A percentile compares a stretch with the other conserved stretches of the same genome.
Conservation (phyloP, 2,888 invertebrate genomes). For the Loripinus fragilis region DNA sequence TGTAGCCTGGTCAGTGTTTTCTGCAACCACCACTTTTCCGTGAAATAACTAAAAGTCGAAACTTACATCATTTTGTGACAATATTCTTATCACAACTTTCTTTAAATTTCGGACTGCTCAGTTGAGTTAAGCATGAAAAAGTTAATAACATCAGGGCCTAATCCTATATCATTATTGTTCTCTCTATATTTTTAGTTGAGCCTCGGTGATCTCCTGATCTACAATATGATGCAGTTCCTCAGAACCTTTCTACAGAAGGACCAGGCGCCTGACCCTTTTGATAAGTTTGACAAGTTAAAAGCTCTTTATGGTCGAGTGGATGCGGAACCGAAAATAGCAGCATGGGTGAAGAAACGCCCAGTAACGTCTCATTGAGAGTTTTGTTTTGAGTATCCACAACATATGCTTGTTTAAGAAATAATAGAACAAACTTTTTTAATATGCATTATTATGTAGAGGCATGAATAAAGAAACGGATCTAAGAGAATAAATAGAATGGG, state of each 20-base stretch:
- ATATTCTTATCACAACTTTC: background rate
- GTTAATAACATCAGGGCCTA: background rate
- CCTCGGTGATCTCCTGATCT: constrained; percentile 25
- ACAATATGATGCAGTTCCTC: constrained; percentile 2
- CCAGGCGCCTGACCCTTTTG: constrained; percentile 16
- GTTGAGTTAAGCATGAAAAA: no score
- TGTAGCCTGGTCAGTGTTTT: no score
- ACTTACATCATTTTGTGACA: no score
- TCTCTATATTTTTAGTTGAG: constrained; percentile 21
- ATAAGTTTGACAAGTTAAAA: constrained; percentile 13
- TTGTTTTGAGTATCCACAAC: no score
- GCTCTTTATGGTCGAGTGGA: constrained; percentile 22
- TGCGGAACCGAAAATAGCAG: constrained; percentile 25
- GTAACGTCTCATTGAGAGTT: background rate
- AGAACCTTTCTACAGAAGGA: background rate
- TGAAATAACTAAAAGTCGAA: no score
- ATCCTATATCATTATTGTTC: background rate
- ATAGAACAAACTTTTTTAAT: no score
- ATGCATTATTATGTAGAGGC: no score
- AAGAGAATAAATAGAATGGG: no score
- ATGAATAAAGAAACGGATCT: no score
- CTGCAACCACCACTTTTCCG: no score
- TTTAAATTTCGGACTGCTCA: no score
- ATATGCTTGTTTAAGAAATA: no score
- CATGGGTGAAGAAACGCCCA: constrained; percentile 3